Conservation (phyloP, 1,140 invertebrate species). For the Drosophila teissieri region DNA sequence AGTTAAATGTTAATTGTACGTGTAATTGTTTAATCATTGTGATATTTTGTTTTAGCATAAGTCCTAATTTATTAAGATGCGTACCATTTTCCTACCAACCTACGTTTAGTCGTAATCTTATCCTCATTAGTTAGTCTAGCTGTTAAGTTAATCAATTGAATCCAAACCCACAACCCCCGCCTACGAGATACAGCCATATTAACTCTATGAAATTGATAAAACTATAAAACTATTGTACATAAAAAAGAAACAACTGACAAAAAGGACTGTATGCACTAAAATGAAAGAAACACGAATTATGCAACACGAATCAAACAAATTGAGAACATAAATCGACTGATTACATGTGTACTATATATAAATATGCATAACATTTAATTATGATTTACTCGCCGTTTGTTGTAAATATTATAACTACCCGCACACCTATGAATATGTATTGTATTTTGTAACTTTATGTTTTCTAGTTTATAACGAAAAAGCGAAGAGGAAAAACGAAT, state of each 20-base stretch:
- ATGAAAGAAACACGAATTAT: conserved; percentile 28
- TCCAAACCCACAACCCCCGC: conserved; percentile 27
- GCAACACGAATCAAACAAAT: conserved; percentile 35
- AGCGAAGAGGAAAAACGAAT: conserved; percentile 36
- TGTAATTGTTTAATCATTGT: conserved; percentile 78
- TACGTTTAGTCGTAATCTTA: conserved; percentile 51
- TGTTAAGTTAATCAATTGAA: conserved; percentile 57
- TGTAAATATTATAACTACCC: conserved; percentile 68
- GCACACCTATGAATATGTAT: conserved; percentile 43
- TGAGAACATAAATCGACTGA: conserved; percentile 72
- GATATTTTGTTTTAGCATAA: conserved; percentile 75
- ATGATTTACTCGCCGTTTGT: conserved; percentile 53
- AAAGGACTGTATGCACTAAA: conserved; percentile 43
- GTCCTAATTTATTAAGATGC: conserved; percentile 63
- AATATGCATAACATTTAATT: conserved; percentile 59
- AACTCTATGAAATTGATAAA: conserved; percentile 65
- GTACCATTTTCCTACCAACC: conserved; percentile 38
- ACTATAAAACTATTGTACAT: conserved; percentile 50
- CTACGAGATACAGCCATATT: conserved; percentile 68
- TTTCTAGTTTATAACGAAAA: conserved; percentile 76
- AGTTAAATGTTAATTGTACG: conserved; percentile 61
- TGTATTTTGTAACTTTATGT: conserved; percentile 71
- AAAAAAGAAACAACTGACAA: conserved; percentile 15
- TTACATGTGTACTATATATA: conserved; percentile 73
- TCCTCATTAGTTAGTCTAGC: conserved; percentile 74